Evolutionary conservation across 2,113 vertebrate species (phyloP).

Genomic region (Scytalopus superciliaris): DNA sequence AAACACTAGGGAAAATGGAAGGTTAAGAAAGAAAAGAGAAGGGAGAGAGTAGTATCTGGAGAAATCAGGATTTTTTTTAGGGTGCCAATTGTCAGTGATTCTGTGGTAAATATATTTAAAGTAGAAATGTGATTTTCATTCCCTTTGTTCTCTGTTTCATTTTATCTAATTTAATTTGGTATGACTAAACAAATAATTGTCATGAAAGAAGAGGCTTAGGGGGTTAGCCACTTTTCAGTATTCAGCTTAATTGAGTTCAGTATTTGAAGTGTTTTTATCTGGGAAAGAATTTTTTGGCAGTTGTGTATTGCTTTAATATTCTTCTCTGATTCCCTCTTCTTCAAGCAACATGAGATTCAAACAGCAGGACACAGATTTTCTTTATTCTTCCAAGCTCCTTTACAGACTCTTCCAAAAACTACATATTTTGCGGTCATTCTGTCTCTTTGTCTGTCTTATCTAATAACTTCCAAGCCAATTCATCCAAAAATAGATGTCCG

Average conservation of each 20-base stretch:
- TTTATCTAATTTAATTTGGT: neutral
- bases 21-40: neutral
- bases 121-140: neutral
- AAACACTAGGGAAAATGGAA: neutral
- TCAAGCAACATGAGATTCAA: neutral
- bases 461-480: neutral
- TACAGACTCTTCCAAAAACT: neutral
- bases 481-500: neutral
- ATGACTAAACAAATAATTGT: neutral
- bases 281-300: neutral
- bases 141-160: neutral
- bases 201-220: neutral
- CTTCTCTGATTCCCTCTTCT: neutral
- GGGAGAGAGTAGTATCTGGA: neutral
- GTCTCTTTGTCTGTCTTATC: neutral
- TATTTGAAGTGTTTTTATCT: neutral
- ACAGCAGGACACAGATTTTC: neutral
- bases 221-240: neutral
- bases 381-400: neutral
- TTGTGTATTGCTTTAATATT: neutral
- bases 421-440: fast-evolving
- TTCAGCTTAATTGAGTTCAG: neutral
- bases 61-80: neutral
- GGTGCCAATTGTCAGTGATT: neutral
- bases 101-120: neutral